Percentiles rank a stretch among this genome's conserved stretches.
phyloP scores from a whole-genome alignment of 2,888 invertebrate genomes.

The Taphrorychus bicolor region DNA sequence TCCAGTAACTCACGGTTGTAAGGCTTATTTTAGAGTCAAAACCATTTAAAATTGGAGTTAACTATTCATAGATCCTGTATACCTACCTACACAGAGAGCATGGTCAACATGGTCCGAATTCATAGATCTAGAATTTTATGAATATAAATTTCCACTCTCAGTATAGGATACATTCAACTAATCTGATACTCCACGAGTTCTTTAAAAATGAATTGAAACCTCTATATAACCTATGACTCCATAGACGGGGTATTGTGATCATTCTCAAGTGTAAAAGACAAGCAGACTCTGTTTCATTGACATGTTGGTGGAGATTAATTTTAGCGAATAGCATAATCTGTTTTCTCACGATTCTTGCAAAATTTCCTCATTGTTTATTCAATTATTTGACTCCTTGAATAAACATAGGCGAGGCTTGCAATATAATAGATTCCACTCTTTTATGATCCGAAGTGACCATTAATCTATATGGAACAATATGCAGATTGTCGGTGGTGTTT shows the following conservation, averaged over 20 bases:
- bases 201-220: too few relatives aligned
- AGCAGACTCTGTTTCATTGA: too few relatives aligned
- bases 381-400: neutral
- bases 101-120: too few relatives aligned
- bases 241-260: too few relatives aligned
- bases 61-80: neutral
- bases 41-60: neutral
- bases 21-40: neutral
- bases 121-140: too few relatives aligned
- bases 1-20: neutral
- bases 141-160: too few relatives aligned
- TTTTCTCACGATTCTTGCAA: neutral
- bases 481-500: neutral
- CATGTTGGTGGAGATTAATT: too few relatives aligned
- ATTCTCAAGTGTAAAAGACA: too few relatives aligned
- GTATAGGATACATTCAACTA: too few relatives aligned
- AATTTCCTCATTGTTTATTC: neutral
- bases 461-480: slow-evolving; percentile 5
- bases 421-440: neutral
- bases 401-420: neutral
- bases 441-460: neutral
- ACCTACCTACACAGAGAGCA: too few relatives aligned
- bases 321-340: neutral
- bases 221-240: too few relatives aligned
- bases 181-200: too few relatives aligned